Evolutionary conservation across 2,113 vertebrate genomes (phyloP).

Genomic region (Odocoileus virginianus): DNA sequence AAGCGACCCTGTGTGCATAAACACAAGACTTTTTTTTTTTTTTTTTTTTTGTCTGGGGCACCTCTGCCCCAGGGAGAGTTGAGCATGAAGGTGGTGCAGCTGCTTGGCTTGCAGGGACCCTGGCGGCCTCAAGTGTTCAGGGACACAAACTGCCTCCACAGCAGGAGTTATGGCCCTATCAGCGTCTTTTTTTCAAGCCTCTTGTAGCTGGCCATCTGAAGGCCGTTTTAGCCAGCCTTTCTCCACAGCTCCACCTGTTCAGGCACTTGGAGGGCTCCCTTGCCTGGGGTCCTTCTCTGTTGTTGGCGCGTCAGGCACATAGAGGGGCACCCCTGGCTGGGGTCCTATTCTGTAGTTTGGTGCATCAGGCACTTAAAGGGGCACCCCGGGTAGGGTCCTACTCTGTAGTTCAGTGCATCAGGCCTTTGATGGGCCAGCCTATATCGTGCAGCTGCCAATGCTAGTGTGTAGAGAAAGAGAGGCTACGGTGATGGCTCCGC

Average conservation of each 20-base stretch:
- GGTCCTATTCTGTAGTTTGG: background rate
- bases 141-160: background rate
- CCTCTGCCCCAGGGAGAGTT: background rate
- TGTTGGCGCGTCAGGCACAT: background rate
- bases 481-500: background rate
- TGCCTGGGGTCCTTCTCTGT: background rate
- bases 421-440: background rate
- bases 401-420: background rate
- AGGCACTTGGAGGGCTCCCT: background rate
- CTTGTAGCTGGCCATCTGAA: background rate
- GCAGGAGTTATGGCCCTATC: background rate
- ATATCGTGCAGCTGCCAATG: background rate
- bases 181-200: background rate
- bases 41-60: background rate
- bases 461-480: background rate
- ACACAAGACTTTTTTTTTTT: background rate
- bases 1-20: background rate
- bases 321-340: background rate
- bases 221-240: background rate
- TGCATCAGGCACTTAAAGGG: background rate
- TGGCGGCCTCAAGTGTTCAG: background rate
- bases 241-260: accelerated
- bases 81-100: background rate
- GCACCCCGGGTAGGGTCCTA: background rate
- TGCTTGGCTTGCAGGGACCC: background rate